Conservation (phyloP, 2,797 vertebrate species). For the Furcifer pardalis region DNA sequence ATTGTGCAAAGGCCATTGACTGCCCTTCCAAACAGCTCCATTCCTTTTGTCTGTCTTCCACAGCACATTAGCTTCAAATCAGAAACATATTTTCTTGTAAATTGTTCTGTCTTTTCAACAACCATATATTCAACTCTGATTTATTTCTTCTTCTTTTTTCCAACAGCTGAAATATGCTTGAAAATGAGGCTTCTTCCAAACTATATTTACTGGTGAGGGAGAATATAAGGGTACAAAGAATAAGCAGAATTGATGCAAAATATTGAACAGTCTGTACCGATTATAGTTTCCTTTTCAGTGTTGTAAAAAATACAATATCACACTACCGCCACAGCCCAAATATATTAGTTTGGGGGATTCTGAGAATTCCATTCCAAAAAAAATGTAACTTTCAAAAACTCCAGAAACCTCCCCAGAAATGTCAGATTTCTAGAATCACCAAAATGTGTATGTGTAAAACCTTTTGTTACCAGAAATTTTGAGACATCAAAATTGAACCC, state of each 20-base stretch:
- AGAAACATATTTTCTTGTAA: constrained; percentile 23
- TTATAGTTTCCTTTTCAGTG: neutral
- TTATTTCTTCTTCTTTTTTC: neutral
- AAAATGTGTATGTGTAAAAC: neutral
- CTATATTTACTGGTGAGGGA: neutral
- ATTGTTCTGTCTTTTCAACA: constrained; percentile 11
- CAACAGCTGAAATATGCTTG: neutral
- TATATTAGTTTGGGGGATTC: too few relatives aligned
- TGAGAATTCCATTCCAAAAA: too few relatives aligned
- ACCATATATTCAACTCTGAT: neutral
- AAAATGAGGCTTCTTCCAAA: neutral
- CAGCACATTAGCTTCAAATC: constrained; percentile 16
- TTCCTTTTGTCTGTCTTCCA: neutral
- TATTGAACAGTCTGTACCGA: neutral
- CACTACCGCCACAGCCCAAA: too few relatives aligned
- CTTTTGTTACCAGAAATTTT: too few relatives aligned
- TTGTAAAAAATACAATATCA: neutral
- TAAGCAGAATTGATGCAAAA: neutral
- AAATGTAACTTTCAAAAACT: too few relatives aligned
- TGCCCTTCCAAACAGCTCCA: neutral
- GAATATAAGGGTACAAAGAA: neutral
- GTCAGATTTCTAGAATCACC: neutral
- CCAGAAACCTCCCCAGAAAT: neutral
- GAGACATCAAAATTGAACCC: too few relatives aligned
- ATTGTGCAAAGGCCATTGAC: neutral